A percentile compares a stretch with the other conserved stretches of the same genome.
Conservation (phyloP, 2,797 vertebrate genomes). For the Liparis tanakae region DNA sequence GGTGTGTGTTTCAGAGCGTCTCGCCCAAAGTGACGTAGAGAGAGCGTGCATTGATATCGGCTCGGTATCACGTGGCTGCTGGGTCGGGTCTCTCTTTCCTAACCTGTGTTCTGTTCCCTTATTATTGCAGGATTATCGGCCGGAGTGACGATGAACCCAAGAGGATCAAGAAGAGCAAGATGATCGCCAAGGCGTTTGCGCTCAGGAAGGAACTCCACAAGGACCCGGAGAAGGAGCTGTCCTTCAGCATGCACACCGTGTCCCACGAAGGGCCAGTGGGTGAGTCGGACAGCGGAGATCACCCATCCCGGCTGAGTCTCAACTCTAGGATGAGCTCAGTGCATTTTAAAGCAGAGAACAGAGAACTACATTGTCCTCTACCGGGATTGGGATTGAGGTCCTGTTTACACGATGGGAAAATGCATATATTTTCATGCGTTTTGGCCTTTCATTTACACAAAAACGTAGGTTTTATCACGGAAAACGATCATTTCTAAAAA, state of each 20-base stretch:
- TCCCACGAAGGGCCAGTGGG: conserved; percentile 97
- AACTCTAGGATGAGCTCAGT: not conserved
- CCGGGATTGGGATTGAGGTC: not conserved
- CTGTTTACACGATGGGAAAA: too few species aligned
- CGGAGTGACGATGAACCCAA: conserved; percentile 96
- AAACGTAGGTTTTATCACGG: too few species aligned
- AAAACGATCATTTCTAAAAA: too few species aligned
- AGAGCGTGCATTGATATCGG: not conserved
- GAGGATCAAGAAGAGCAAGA: conserved; percentile 98
- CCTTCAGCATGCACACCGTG: conserved; percentile 97
- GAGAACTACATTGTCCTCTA: not conserved
- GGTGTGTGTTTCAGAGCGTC: not conserved
- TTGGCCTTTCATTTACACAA: too few species aligned
- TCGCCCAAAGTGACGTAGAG: not conserved
- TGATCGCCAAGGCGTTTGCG: conserved; percentile 99
- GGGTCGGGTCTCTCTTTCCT: not conserved
- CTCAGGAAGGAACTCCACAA: conserved; percentile 94
- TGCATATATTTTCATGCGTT: too few species aligned
- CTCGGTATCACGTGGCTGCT: not conserved
- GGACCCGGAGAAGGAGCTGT: conserved; percentile 93
- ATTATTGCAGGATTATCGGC: conserved; percentile 88
- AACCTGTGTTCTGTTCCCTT: not conserved
- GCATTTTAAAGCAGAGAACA: not conserved
- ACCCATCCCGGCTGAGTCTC: not conserved
- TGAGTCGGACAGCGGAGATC: conserved; percentile 70